These are phyloP conservation scores for Eupelmus urozonus DNA, from an alignment of 2,888 invertebrate genomes.

Conservation along the genomic window DNA sequence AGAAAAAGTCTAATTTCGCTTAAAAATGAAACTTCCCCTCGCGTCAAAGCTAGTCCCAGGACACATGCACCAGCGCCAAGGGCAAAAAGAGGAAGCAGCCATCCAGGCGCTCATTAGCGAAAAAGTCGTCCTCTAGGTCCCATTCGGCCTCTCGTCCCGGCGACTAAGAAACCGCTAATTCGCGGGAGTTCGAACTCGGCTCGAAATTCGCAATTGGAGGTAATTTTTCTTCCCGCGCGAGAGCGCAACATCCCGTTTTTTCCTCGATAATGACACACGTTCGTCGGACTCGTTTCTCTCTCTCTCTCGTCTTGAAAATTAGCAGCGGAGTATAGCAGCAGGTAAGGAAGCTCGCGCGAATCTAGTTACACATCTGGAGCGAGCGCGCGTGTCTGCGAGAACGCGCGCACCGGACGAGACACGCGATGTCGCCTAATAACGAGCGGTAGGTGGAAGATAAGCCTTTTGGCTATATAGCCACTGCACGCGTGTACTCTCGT, in stretches of 20 bases:
- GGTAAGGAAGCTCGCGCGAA: constrained; percentile 30
- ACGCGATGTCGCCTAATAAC: constrained; percentile 55
- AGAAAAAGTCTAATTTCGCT: neutral
- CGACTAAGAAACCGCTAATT: constrained; percentile 15
- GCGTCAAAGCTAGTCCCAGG: too few species aligned
- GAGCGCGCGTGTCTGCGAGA: neutral
- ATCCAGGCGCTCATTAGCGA: neutral
- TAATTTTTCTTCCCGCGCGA: constrained; percentile 15
- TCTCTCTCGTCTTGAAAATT: constrained; percentile 34
- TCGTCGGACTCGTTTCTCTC: neutral
- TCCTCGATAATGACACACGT: constrained; percentile 1
- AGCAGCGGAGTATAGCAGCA: neutral
- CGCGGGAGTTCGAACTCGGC: neutral
- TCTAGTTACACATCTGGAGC: constrained; percentile 49
- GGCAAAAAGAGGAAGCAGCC: neutral
- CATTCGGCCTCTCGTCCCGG: neutral
- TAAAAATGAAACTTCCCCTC: neutral
- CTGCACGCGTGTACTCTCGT: neutral
- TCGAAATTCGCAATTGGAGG: constrained; percentile 32
- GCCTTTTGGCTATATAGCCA: neutral
- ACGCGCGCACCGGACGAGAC: constrained; percentile 27
- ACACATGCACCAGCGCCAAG: neutral
- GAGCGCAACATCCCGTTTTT: constrained; percentile 17
- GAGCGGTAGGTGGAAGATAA: neutral
- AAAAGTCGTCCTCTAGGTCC: neutral